Base-by-base conservation (phyloP, 2,113 vertebrate genomes). In the Aptenodytes patagonicus region DNA sequence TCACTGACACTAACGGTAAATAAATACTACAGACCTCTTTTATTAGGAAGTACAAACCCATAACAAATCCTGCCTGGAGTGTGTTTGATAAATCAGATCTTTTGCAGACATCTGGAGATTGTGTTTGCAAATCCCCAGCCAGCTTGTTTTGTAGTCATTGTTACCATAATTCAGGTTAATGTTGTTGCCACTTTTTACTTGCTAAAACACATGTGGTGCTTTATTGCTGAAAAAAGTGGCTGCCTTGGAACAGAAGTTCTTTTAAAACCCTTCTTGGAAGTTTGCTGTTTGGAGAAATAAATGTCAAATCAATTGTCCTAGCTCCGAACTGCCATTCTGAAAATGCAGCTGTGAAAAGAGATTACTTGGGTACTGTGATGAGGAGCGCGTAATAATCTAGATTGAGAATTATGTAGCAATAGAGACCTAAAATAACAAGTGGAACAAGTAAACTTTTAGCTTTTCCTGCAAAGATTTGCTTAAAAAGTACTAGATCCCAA, bases 31-130 rank as follows among this genome's bases (percentile, higher is more conserved):
- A 94, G 81, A 22, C 34, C 19, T 93, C 77, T 83, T 82, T 87
- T 69, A 58, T 69, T 83, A 89, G 73, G 75, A 52, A 65, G 40
- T 51, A 31, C 49, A 80, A 83, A 66, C 55, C 47, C 82, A 44
- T 46, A 57, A 68, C 52, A 93, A 80, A 90, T 76, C 84, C 78
- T 85, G 72, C 75, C 70, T 36, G 2, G 47, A 83, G 16, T 73
- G 34, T 49, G 36, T 72, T 95, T 90, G 91, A 91, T 93, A 90
- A 88, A 90, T 94, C 68, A 22, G 87, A 77, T 89, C 71, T 93
- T 91, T 92, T 93, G 89, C 60, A 96, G 95, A 80, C 95, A 97
- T 89, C 93, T 94, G 96, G 95, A 94, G 84, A 87, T 34, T 80
- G 58, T 46, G 51, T 93, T 93, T 96, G 87, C 87, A 93, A 96